Conservation (phyloP, 2,888 invertebrate species). For the Coelopa pilipes region DNA sequence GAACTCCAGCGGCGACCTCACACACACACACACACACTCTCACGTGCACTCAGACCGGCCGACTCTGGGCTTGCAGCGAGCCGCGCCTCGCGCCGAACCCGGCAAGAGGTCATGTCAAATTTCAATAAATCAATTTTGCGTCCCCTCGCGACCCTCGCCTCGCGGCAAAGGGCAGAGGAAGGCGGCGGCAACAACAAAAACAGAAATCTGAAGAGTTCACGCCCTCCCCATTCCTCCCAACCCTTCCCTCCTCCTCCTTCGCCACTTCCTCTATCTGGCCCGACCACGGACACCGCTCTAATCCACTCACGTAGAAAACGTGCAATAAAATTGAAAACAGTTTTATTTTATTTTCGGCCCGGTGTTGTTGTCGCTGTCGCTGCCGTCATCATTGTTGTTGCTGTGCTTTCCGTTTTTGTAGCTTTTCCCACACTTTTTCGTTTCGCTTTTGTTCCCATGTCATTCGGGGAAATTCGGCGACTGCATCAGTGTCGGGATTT, state of each 20-base stretch:
- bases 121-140: too few species aligned
- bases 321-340: constrained; percentile 30
- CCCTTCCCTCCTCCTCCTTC: too few species aligned
- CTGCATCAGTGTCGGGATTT: too few species aligned
- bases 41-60: too few species aligned
- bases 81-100: not conserved
- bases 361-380: not conserved
- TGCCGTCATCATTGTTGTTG: too few species aligned
- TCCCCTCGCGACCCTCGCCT: too few species aligned
- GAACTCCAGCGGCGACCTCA: not conserved
- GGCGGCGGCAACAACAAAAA: not conserved
- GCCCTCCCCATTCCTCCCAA: too few species aligned
- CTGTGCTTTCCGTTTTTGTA: not conserved
- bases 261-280: too few species aligned
- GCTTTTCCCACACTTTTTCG: not conserved
- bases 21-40: not conserved
- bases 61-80: not conserved
- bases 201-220: not conserved
- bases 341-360: constrained; percentile 24
- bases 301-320: constrained; percentile 33
- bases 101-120: too few species aligned
- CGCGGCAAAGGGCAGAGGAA: too few species aligned
- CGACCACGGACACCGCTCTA: not conserved
- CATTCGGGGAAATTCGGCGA: too few species aligned
- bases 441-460: constrained; percentile 4